Conservation (phyloP, 2,797 vertebrate species). For the Xyrichtys novacula region DNA sequence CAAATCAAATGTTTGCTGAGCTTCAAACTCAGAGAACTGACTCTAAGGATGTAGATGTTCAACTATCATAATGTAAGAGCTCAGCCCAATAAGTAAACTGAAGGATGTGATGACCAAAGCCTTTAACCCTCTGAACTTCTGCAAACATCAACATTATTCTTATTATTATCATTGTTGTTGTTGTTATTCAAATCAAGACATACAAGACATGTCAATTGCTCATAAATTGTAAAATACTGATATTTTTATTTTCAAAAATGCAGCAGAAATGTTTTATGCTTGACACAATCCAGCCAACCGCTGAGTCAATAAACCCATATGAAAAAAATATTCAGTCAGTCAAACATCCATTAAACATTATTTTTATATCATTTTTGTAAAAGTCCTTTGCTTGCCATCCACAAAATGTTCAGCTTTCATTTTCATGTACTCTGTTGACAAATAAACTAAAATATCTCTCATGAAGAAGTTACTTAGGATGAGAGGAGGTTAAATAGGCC, state of each 20-base stretch:
- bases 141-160: too few relatives aligned
- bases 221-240: slow-evolving; percentile 94
- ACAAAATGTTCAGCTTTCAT: slow-evolving; percentile 65
- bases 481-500: slow-evolving; percentile 80
- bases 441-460: slow-evolving; percentile 71
- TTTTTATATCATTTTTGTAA: slow-evolving; percentile 73
- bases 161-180: too few relatives aligned
- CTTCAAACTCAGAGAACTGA: neutral
- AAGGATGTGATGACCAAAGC: neutral
- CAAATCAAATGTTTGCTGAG: slow-evolving; percentile 10
- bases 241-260: slow-evolving; percentile 96
- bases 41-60: neutral
- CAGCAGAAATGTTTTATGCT: slow-evolving; percentile 89
- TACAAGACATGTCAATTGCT: slow-evolving; percentile 73
- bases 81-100: neutral
- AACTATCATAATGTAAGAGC: neutral
- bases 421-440: slow-evolving; percentile 67
- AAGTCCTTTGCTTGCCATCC: slow-evolving; percentile 74
- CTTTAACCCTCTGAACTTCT: neutral
- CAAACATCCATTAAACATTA: slow-evolving; percentile 70
- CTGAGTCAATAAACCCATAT: slow-evolving; percentile 77
- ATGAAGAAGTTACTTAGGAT: slow-evolving; percentile 75
- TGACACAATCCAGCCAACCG: slow-evolving; percentile 80
- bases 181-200: slow-evolving; percentile 64
- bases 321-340: slow-evolving; percentile 72